These are phyloP conservation scores for Drosophila ananassae DNA, from an alignment of 1,140 invertebrate species.

Conservation along the genomic window DNA sequence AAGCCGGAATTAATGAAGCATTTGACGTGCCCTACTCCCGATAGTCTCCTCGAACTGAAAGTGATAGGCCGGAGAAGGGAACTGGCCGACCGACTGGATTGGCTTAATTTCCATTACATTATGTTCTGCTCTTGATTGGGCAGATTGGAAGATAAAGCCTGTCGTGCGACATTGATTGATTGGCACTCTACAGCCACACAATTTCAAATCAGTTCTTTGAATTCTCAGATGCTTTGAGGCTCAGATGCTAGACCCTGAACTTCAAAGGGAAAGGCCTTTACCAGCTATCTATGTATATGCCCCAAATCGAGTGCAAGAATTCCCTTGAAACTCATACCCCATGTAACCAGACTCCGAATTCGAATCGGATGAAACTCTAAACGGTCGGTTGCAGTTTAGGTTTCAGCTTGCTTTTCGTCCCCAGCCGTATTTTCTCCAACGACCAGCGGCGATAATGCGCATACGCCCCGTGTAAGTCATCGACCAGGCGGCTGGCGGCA, in stretches of 20 bases:
- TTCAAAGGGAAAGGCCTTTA: constrained; percentile 1
- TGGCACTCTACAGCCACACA: background rate
- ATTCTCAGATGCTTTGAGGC: background rate
- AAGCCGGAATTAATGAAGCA: constrained; percentile 62
- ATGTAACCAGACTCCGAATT: constrained; percentile 34
- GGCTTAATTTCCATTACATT: constrained; percentile 12
- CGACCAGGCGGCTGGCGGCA: constrained; percentile 53
- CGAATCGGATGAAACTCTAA: constrained; percentile 42
- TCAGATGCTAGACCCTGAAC: background rate
- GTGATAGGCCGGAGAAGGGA: constrained; percentile 37
- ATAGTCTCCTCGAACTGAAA: constrained; percentile 39
- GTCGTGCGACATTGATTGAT: constrained; percentile 37
- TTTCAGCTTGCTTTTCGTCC: constrained; percentile 35
- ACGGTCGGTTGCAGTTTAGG: constrained; percentile 54
- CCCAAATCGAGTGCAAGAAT: constrained; percentile 28
- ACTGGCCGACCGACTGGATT: constrained; percentile 28
- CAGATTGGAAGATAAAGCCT: constrained; percentile 29
- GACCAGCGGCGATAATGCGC: constrained; percentile 61
- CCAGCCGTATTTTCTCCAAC: constrained; percentile 59
- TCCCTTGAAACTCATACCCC: constrained; percentile 9
- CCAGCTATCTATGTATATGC: constrained; percentile 1
- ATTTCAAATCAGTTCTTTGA: background rate
- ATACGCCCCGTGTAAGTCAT: constrained; percentile 79
- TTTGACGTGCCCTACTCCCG: constrained; percentile 69
- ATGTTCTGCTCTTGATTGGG: constrained; percentile 21